Conservation (phyloP, 2,797 vertebrate species). For the Pipistrellus kuhlii region DNA sequence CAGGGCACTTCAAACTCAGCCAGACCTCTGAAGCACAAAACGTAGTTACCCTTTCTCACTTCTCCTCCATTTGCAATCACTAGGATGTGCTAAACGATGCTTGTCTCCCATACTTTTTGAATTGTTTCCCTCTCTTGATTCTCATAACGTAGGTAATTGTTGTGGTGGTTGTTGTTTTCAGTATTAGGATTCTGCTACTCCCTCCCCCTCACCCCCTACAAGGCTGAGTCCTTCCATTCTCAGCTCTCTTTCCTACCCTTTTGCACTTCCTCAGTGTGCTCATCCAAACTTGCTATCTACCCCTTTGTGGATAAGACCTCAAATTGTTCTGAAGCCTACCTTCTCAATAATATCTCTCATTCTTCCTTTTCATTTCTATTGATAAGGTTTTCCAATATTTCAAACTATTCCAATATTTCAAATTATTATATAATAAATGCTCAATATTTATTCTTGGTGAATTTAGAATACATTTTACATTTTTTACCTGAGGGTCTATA, state of each 20-base stretch:
- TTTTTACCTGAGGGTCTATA: neutral
- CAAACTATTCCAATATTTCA: neutral
- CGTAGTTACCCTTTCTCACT: neutral
- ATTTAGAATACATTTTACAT: neutral
- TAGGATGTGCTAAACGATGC: neutral
- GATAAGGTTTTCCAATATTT: neutral
- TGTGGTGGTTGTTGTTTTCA: neutral
- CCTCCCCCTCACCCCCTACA: neutral
- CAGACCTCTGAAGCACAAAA: neutral
- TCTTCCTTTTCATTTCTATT: neutral
- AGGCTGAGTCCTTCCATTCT: neutral
- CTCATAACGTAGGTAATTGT: neutral
- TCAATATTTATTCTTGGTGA: neutral
- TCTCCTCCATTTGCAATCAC: neutral
- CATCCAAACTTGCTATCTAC: neutral
- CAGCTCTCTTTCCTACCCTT: neutral
- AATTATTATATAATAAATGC: neutral
- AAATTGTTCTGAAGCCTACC: neutral
- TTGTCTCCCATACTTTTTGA: neutral
- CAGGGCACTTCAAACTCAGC: neutral
- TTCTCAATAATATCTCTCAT: neutral
- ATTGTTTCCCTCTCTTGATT: neutral
- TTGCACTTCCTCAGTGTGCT: neutral
- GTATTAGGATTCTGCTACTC: neutral
- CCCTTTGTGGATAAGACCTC: neutral